Conservation (phyloP, 2,888 invertebrate genomes). For the Chirona hameri region DNA sequence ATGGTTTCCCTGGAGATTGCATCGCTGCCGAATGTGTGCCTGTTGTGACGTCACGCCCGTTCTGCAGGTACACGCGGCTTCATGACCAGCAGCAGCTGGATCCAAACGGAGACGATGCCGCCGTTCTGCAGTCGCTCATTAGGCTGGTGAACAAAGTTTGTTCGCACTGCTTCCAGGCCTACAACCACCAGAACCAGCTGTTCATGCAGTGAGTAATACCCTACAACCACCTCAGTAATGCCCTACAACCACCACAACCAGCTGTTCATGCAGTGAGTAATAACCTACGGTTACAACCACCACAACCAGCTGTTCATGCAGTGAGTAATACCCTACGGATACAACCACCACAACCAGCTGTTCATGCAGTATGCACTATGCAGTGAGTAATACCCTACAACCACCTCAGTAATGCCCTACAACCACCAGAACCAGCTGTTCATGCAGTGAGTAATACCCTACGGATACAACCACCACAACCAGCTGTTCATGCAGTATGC, state of each 20-base stretch:
- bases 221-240: constrained; percentile 55
- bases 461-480: neutral
- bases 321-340: neutral
- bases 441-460: constrained; percentile 73
- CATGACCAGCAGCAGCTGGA: constrained; percentile 2
- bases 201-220: constrained; percentile 11
- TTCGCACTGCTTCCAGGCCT: constrained; percentile 9
- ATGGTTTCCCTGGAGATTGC: too few species aligned
- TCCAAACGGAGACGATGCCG: neutral
- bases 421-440: constrained; percentile 81
- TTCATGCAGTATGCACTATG: too few species aligned
- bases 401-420: constrained; percentile 65
- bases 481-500: constrained; percentile 8
- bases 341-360: constrained; percentile 25
- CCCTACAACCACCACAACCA: constrained; percentile 81
- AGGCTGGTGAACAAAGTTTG: neutral
- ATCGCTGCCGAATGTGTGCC: too few species aligned
- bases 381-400: neutral
- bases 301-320: neutral
- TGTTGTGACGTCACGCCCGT: too few species aligned
- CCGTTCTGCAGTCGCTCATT: constrained; percentile 2
- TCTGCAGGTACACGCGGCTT: neutral
- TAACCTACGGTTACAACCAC: constrained; percentile 41
- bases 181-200: constrained; percentile 25
- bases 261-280: constrained; percentile 81